Conservation (phyloP, 2,113 vertebrate genomes). For the Microtus richardsoni region DNA sequence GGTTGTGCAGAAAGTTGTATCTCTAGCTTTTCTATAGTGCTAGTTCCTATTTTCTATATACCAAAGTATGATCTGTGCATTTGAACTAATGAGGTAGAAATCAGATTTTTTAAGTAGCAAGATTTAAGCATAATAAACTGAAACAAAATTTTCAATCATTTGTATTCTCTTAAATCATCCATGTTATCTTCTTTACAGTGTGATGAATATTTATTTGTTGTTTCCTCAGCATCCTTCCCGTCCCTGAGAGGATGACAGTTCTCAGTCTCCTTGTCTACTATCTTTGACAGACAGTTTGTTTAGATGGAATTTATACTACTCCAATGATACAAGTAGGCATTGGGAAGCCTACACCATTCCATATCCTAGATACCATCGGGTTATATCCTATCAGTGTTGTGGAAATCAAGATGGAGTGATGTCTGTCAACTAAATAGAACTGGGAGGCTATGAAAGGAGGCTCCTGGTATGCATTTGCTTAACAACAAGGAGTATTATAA, state of each 20-base stretch:
- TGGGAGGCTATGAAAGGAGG: neutral
- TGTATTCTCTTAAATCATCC: neutral
- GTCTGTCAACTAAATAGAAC: neutral
- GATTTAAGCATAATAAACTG: constrained; percentile 10
- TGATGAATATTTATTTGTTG: neutral
- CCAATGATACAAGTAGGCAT: neutral
- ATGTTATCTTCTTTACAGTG: neutral
- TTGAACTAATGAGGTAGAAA: neutral
- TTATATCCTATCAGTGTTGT: neutral
- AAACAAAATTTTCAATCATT: constrained; percentile 46
- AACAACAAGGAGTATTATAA: neutral
- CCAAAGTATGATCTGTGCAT: neutral
- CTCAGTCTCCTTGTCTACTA: neutral
- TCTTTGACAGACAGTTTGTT: neutral
- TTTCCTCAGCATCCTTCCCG: neutral
- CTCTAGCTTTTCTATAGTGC: neutral
- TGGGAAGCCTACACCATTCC: neutral
- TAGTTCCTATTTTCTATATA: neutral
- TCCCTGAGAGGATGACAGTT: neutral
- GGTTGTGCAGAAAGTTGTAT: neutral
- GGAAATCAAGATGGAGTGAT: neutral
- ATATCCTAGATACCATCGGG: accelerated
- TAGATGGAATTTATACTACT: neutral
- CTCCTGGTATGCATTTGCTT: neutral
- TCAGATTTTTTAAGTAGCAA: neutral